Evolutionary conservation across 2,113 vertebrate genomes (phyloP).

Genomic region (Trogon melanurus): DNA sequence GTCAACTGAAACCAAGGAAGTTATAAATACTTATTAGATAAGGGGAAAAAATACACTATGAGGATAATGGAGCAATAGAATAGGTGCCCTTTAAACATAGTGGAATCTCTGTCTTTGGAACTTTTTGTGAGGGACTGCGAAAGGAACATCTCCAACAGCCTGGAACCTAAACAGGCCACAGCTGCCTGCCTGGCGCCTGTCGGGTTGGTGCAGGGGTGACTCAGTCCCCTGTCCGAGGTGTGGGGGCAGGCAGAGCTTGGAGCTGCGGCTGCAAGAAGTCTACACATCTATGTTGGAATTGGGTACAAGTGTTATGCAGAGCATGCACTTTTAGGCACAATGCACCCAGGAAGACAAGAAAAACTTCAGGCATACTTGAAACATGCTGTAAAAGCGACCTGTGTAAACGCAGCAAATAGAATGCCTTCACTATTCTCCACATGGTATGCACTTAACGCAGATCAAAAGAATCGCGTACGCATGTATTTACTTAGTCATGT

Average conservation of each 20-base stretch:
- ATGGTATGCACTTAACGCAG: not conserved
- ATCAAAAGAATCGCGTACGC: not conserved
- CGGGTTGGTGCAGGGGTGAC: too few relatives aligned
- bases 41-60: not conserved
- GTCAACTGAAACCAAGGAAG: not conserved
- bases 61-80: not conserved
- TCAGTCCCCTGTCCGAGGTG: too few relatives aligned
- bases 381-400: not conserved
- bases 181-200: too few relatives aligned
- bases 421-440: not conserved
- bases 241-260: too few relatives aligned
- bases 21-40: not conserved
- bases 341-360: not conserved
- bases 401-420: not conserved
- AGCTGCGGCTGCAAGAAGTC: not conserved
- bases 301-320: not conserved
- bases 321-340: not conserved
- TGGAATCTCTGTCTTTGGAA: not conserved
- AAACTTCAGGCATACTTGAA: not conserved
- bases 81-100: not conserved
- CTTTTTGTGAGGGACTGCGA: too few relatives aligned
- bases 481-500: not conserved
- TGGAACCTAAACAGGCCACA: too few relatives aligned
- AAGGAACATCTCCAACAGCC: too few relatives aligned
- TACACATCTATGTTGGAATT: not conserved